phyloP scores from a whole-genome alignment of 1,140 invertebrate species.

The Zaprionus vittiger region DNA sequence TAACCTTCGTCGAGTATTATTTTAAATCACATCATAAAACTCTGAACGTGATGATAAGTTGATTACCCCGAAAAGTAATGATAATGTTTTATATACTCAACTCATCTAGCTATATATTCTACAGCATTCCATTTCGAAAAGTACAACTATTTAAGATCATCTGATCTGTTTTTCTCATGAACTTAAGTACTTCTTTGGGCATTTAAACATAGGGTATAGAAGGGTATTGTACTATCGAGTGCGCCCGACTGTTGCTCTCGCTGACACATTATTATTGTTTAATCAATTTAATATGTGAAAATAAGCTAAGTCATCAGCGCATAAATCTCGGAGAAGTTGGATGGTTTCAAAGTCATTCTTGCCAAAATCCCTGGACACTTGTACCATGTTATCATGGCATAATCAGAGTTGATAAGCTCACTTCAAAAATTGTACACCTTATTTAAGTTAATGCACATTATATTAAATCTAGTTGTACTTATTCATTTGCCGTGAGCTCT shows the following conservation, averaged over 20 bases:
- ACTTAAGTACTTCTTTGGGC: too few relatives aligned
- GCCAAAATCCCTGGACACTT: neutral
- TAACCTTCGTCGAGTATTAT: conserved; percentile 84
- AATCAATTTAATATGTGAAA: too few relatives aligned
- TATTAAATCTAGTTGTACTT: conserved; percentile 8
- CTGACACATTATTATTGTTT: too few relatives aligned
- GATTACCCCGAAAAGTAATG: neutral
- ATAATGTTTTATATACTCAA: conserved; percentile 18
- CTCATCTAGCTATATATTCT: neutral
- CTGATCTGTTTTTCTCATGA: too few relatives aligned
- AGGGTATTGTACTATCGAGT: too few relatives aligned
- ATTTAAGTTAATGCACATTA: neutral
- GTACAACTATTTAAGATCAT: neutral
- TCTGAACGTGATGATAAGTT: too few relatives aligned
- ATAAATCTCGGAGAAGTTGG: neutral
- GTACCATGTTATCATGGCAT: conserved; percentile 21
- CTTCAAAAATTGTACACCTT: neutral
- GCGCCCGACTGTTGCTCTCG: too few relatives aligned
- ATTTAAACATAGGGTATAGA: too few relatives aligned
- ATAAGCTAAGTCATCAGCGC: neutral
- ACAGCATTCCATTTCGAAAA: conserved; percentile 9
- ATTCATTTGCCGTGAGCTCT: conserved; percentile 15
- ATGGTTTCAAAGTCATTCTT: neutral
- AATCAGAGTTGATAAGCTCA: conserved; percentile 37
- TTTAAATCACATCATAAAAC: conserved; percentile 17